Evolutionary conservation across 2,888 invertebrate species (phyloP), one percentile per base, ranked within the genome.

Genomic region (Hyppa rectilinea): DNA sequence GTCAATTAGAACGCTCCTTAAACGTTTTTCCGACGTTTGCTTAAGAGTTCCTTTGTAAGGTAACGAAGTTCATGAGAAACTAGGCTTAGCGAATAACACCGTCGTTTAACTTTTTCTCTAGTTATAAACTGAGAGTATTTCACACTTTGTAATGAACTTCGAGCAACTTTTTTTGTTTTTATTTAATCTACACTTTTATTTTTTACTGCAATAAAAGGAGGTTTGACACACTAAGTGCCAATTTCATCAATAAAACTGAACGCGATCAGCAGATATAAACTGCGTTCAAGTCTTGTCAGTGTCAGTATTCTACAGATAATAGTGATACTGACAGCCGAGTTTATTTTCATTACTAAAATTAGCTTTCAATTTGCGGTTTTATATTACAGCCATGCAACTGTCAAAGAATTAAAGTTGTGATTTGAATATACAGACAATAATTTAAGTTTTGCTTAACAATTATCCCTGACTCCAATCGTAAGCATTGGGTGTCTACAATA

Each of bases 41-140:
- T 58, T 12, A 45, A 50, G 29, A 40, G 20, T 60, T 79, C 31
- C 59, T 76, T 79, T 73, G 65, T 64, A 61, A 56, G 60, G 38
- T 45, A 50, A 55, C 26, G 34, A 76, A 76, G 77, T 73, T 73
- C 38, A 61, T 23, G 17, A 49, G n/a, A 38, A 58, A 49, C 78
- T 75, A 71, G 61, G 45, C 62, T 78, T 50, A 45, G 55, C 55
- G 49, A 62, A 50, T n/a, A 61, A 74, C 45, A 40, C 12, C 14
- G 61, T 50, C 26, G 38, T 26, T 71, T 50, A 74, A 74, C 71
- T 78, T 74, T 78, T 61, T 61, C 38, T 59, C 20, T 20, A 59
- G 77, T 53, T 69, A 45, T 68, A 58, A 70, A 55, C 47, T 60
- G 14, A 47, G 49, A 56, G 29, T 61, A 61, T 78, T 70, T 50